Base-by-base conservation (phyloP, 2,113 vertebrate species). In the Oreocharis arfaki region DNA sequence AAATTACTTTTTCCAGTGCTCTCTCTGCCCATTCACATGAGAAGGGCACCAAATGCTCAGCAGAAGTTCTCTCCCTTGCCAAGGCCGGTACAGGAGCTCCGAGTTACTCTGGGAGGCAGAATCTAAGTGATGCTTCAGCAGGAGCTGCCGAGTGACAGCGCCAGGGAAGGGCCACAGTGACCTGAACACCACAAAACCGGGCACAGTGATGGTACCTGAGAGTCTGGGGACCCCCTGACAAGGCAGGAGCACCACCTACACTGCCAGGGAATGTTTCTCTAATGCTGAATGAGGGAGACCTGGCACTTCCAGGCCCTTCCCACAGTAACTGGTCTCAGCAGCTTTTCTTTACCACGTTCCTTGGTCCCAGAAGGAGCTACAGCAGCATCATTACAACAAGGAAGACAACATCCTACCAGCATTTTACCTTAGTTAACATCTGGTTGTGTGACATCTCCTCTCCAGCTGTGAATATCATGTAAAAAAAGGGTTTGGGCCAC, bases 141-240 rank as follows among this genome's bases (percentile, higher is more conserved):
- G 22, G 44, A 82, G 28, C 76, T 47, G 53, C 33, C 0, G 0
- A 42, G 55, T 14, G 12, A 35, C 2, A 23, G 26, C 7, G 0
- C 33, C 27, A 71, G 22, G 56, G 67, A 74, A 71, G 30, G 26
- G 23, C 21, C 42, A n/a, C 9, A 15, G 4, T 8, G 42, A 42
- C 7, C 15, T 18, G 28, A 18, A 26, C 44, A 47, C 55, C 53
- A 33, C 42, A 46, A 9, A 24, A n/a, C 16, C 0, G 3, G 85
- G 41, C 74, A 28, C 69, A 32, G 50, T 1, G 1, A 24, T 2
- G 22, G 1, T 11, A 39, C 71, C 70, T 7, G 42, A 32, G 74
- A 37, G 14, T 1, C 2, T 37, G 16, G 55, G 56, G 16, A 41
- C 52, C 39, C 63, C 13, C 77, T 33, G 42, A 14, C 30, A 32